Base-by-base conservation (phyloP, 2,113 vertebrate genomes). In the Epinephelus cyanopodus region DNA sequence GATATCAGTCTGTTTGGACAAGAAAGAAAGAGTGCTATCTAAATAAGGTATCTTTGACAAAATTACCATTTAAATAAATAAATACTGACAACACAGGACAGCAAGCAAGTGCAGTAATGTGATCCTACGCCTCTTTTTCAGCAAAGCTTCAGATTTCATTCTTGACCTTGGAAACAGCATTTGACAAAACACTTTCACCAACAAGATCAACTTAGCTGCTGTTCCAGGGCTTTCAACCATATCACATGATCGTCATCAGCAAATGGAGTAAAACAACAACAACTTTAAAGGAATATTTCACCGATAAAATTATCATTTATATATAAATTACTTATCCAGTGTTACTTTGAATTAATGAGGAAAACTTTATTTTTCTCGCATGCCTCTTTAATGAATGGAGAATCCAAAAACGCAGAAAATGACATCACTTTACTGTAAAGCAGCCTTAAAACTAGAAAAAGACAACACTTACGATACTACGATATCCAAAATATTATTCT, bases 1-100 rank as follows among this genome's bases (percentile, higher is more conserved):
- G 98, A 99, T 95, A 99, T 98, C 95, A 98, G 92, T 95, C 98
- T 99, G 94, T 91, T 88, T 83, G 93, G 90, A 91, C 58, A 81
- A 91, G 71, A 91, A 84, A 93, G 81, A 90, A 85, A 89, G 74
- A 77, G 58, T 15, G 29, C n/a, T 53, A 37, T 58, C 48, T 84
- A 25, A 80, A 90, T 69, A 74, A 72, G 79, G 18, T 58, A 56
- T 68, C 15, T 87, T 66, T 68, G 10, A 79, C 47, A 71, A 62
- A 83, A 69, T 57, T 23, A 64, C 11, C 78, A 74, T 53, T 60
- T 2, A 17, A n/a, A 25, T 27, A n/a, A n/a, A 9, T 15, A 33
- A 9, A 29, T 11, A 53, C 9, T 48, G 11, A 57, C 53, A 48
- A 12, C 25, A 45, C 11, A 39, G 29, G 37, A 57, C 14, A 74